Conservation (phyloP, 1,140 invertebrate genomes). For the Drosophila triauraria region DNA sequence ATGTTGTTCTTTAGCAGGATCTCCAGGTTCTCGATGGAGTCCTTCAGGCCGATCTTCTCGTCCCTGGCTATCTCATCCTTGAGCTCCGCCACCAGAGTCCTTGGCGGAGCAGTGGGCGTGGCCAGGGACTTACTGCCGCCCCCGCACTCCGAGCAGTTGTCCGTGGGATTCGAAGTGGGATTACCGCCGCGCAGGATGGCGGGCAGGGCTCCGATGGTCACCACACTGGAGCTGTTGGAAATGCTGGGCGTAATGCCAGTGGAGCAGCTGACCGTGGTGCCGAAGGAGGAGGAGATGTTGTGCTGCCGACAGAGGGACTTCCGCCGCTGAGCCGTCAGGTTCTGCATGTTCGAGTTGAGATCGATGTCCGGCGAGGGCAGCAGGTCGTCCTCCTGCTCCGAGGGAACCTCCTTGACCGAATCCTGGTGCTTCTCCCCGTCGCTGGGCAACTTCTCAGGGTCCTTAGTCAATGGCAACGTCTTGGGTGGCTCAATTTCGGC, state of each 20-base stretch:
- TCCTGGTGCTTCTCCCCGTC: not conserved
- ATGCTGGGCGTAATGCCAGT: slow-evolving; percentile 76
- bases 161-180: slow-evolving; percentile 49
- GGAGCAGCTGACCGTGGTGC: slow-evolving; percentile 72
- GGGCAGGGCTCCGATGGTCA: slow-evolving; percentile 72
- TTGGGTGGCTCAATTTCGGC: slow-evolving; percentile 24
- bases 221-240: slow-evolving; percentile 81
- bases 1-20: slow-evolving; percentile 84
- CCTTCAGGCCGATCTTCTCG: slow-evolving; percentile 71
- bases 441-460: slow-evolving; percentile 3
- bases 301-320: slow-evolving; percentile 83
- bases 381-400: slow-evolving; percentile 52
- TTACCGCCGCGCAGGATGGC: slow-evolving; percentile 41
- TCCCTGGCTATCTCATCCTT: slow-evolving; percentile 71
- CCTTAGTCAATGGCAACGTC: slow-evolving; percentile 19
- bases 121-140: slow-evolving; percentile 26
- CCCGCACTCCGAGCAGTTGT: slow-evolving; percentile 53
- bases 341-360: slow-evolving; percentile 83
- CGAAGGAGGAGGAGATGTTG: slow-evolving; percentile 82
- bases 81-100: slow-evolving; percentile 65
- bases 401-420: not conserved
- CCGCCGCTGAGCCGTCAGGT: slow-evolving; percentile 76
- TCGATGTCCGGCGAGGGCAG: slow-evolving; percentile 74
- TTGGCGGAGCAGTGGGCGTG: slow-evolving; percentile 57
- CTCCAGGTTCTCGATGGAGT: slow-evolving; percentile 84